Evolutionary conservation across 2,888 invertebrate species (phyloP).

Genomic region (Drosophila nigricruria): DNA sequence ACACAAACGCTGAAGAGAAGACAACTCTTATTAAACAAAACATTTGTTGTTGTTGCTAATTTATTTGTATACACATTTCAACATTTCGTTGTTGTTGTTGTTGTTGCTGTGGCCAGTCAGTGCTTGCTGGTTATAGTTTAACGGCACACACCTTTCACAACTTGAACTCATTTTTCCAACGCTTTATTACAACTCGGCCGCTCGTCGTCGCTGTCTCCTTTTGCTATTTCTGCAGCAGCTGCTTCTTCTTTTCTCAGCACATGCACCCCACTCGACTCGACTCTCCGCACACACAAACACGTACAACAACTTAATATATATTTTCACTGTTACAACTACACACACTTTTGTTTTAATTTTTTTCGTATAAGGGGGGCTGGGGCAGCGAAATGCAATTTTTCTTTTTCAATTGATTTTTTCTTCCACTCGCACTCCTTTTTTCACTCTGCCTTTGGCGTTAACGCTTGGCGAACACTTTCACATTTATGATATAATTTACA

Average conservation of each 20-base stretch:
- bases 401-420: conserved; percentile 71
- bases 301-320: conserved; percentile 63
- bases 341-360: conserved; percentile 61
- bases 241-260: conserved; percentile 56
- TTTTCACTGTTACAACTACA: conserved; percentile 57
- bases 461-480: conserved; percentile 66
- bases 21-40: conserved; percentile 57
- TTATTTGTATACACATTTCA: conserved; percentile 68
- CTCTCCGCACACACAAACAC: conserved; percentile 49
- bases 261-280: conserved; percentile 63
- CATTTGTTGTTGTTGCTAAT: conserved; percentile 51
- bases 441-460: conserved; percentile 46
- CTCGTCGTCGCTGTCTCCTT: conserved; percentile 70
- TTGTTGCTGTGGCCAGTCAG: conserved; percentile 39
- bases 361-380: conserved; percentile 57
- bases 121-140: conserved; percentile 63
- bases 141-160: conserved; percentile 84
- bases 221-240: conserved; percentile 76
- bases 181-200: conserved; percentile 56
- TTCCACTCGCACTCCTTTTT: conserved; percentile 68
- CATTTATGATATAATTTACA: conserved; percentile 72
- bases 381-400: conserved; percentile 77
- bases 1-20: conserved; percentile 37
- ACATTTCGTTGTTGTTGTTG: conserved; percentile 45
- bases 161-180: conserved; percentile 83